These are phyloP conservation scores for Caenorhabditis imperialis DNA, from an alignment of 2,888 invertebrate genomes.

Conservation along the genomic window DNA sequence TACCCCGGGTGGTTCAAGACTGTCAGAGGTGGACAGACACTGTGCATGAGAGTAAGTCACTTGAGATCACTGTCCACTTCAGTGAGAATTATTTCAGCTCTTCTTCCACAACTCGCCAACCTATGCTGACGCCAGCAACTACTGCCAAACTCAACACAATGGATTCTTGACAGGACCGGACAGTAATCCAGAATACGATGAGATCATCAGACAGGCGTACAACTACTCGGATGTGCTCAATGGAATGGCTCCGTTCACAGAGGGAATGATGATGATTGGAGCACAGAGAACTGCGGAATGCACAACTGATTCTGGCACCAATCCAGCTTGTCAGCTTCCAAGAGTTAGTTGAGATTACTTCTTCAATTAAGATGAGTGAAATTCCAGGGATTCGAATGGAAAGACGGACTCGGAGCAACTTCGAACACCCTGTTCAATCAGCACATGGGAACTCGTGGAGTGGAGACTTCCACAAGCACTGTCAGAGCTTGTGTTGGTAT, in stretches of 20 bases:
- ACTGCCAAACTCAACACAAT: conserved; percentile 4
- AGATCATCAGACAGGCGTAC: conserved; percentile 18
- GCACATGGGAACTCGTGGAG: conserved; percentile 13
- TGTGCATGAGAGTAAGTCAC: conserved; percentile 5
- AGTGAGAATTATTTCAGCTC: too few relatives aligned
- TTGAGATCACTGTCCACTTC: too few relatives aligned
- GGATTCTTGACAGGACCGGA: conserved; percentile 17
- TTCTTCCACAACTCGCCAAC: neutral
- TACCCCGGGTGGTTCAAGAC: conserved; percentile 14
- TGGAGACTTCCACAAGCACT: conserved; percentile 11
- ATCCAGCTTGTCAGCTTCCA: conserved; percentile 9
- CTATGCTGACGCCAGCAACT: conserved; percentile 12
- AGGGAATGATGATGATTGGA: conserved; percentile 24
- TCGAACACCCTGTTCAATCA: conserved; percentile 32
- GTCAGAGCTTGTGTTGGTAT: conserved; percentile 39
- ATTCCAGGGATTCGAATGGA: conserved; percentile 38
- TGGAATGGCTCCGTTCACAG: conserved; percentile 8
- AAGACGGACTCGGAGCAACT: conserved; percentile 28
- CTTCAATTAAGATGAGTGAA: too few relatives aligned
- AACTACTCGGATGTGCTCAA: conserved; percentile 6
- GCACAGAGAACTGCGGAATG: conserved; percentile 6
- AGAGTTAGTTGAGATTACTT: neutral
- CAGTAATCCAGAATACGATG: conserved; percentile 14
- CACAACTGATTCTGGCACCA: neutral
- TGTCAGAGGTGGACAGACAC: conserved; percentile 12